These are phyloP conservation scores for Cecidostiba fungosa DNA, from an alignment of 2,888 invertebrate genomes.

Conservation along the genomic window DNA sequence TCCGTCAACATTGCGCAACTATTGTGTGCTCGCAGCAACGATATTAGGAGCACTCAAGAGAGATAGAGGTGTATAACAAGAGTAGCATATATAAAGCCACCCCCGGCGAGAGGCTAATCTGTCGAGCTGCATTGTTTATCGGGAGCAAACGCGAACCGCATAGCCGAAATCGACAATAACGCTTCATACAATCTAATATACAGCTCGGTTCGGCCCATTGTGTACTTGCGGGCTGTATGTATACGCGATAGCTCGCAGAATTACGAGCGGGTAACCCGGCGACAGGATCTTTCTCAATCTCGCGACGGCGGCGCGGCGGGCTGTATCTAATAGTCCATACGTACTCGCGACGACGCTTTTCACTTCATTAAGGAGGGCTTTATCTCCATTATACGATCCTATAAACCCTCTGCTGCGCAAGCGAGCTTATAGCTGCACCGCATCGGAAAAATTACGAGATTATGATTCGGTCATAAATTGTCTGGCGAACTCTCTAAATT, in stretches of 20 bases:
- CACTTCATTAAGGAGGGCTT: conserved; percentile 61
- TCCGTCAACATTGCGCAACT: neutral
- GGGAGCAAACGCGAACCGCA: neutral
- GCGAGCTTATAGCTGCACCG: neutral
- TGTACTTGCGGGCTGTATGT: conserved; percentile 18
- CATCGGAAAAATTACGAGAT: conserved; percentile 41
- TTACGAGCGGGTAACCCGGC: conserved; percentile 49
- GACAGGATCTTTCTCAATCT: conserved; percentile 61
- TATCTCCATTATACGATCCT: conserved; percentile 57
- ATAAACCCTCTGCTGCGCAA: conserved; percentile 16
- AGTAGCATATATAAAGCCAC: neutral
- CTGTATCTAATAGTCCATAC: no score
- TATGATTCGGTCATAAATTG: conserved; percentile 57
- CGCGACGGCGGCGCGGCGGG: neutral
- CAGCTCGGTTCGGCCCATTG: conserved; percentile 32
- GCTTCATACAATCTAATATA: conserved; percentile 40
- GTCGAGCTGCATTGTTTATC: conserved; percentile 42
- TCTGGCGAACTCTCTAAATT: conserved; percentile 33
- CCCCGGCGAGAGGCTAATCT: neutral
- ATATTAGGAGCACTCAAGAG: neutral
- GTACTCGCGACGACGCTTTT: conserved; percentile 29
- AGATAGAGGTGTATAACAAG: no score
- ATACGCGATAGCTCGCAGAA: conserved; percentile 51
- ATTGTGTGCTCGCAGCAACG: neutral
- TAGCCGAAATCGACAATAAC: conserved; percentile 51